Conservation (phyloP, 2,113 vertebrate genomes). For the Ptilonorhynchus violaceus region DNA sequence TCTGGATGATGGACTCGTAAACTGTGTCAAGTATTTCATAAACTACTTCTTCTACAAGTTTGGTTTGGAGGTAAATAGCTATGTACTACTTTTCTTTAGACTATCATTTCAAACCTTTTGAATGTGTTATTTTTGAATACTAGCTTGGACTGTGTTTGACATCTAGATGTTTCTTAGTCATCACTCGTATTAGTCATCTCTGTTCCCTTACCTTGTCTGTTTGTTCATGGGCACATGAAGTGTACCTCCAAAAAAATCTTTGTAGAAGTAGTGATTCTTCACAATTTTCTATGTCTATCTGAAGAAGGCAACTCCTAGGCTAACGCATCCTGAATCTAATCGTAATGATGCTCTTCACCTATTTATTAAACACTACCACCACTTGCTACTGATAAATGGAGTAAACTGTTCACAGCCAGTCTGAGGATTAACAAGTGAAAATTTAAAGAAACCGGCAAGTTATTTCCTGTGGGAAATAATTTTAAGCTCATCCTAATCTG, state of each 20-base stretch:
- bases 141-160: not conserved
- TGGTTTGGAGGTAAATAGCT: constrained; percentile 87
- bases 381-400: not conserved
- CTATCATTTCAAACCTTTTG: not conserved
- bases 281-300: not conserved
- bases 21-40: constrained; percentile 94
- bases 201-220: not conserved
- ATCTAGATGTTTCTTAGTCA: not conserved
- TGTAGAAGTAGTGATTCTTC: not conserved
- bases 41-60: constrained; percentile 99
- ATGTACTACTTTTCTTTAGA: not conserved
- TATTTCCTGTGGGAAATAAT: not conserved
- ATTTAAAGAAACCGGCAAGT: not conserved
- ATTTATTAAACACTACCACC: not conserved
- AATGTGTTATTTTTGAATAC: not conserved
- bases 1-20: constrained; percentile 89
- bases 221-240: not conserved
- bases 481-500: not conserved
- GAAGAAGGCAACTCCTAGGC: not conserved
- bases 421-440: not conserved
- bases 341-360: not conserved
- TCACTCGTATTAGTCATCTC: not conserved
- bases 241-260: not conserved
- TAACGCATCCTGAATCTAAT: not conserved
- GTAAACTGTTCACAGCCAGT: not conserved